Base-by-base conservation (phyloP, 2,113 vertebrate species). In the Anguilla japonica region DNA sequence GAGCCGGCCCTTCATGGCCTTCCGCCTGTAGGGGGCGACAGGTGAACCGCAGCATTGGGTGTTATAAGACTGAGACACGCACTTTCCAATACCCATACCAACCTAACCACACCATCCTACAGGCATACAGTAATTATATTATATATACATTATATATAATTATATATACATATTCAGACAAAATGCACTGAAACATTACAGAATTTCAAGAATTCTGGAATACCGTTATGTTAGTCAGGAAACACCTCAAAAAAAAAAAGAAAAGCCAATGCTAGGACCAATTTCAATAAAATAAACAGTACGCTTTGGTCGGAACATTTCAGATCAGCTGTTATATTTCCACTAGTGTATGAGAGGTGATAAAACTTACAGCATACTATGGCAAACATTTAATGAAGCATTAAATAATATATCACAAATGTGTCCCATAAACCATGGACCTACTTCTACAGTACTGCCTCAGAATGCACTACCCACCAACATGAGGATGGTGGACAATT, bases 1-100 rank as follows among this genome's bases (percentile, higher is more conserved):
- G 90, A 99, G 94, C 41, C 98, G 91, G 7, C 98, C 98, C 86
- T 98, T 97, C 98, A 99, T 99, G 0, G 98, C 98, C 60, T 98
- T 98, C 86, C 98, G 97, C 87, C 98, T 99, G 93, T 53, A 93
- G 43, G 16, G 43, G 85, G 80, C 14, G 29, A 41, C 29, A n/a
- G 41, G 34, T 18, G 34, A 8, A 75, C 8, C 0, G n/a, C 41
- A 39, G n/a, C 29, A 29, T 9, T 6, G 71, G 67, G 67, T 39
- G 43, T 75, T 15, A 79, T 14, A 14, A 3, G 67, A 75, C 5
- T 34, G 71, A 75, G 9, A n/a, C 26, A 34, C 11, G 29, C 71
- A 75, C 71, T 75, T 13, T 34, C 7, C 34, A 34, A 34, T 34
- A n/a, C 63, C 5, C 2, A 8, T n/a, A 34, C 71, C 26, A 75